phyloP scores from a whole-genome alignment of 2,113 vertebrate genomes.

The Osmerus mordax region DNA sequence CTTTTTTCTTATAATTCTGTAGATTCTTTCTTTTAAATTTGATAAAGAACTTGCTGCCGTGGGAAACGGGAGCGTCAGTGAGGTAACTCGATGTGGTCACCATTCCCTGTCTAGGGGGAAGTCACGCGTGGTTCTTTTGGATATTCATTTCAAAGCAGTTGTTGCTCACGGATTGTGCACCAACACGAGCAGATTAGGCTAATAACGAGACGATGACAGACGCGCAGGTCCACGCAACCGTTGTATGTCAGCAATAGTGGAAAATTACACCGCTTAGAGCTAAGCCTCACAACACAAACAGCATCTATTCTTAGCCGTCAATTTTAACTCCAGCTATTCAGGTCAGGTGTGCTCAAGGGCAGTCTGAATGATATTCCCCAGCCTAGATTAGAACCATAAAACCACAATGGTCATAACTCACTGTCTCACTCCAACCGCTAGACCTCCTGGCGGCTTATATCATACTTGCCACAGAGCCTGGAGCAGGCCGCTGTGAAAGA shows the following conservation, averaged over 20 bases:
- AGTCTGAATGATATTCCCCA: background rate
- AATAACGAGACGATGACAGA: no score
- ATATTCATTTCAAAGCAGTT: no score
- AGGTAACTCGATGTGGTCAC: no score
- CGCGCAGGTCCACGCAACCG: no score
- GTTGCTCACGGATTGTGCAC: no score
- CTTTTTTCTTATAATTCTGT: no score
- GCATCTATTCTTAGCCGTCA: background rate
- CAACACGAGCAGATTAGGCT: no score
- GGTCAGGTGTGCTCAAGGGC: slow-evolving; percentile 4
- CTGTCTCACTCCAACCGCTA: background rate
- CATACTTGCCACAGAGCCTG: background rate
- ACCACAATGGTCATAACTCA: background rate
- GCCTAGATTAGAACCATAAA: background rate
- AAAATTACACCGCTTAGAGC: background rate
- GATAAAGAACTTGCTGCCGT: no score
- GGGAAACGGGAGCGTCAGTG: no score
- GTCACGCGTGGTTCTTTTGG: no score
- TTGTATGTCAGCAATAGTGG: background rate
- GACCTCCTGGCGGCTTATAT: background rate
- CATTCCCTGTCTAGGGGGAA: no score
- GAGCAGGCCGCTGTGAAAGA: background rate
- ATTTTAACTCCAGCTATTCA: background rate
- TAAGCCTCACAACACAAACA: background rate
- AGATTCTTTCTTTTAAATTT: no score